phyloP scores from a whole-genome alignment of 2,113 vertebrate genomes.

The Oceanites oceanicus region DNA sequence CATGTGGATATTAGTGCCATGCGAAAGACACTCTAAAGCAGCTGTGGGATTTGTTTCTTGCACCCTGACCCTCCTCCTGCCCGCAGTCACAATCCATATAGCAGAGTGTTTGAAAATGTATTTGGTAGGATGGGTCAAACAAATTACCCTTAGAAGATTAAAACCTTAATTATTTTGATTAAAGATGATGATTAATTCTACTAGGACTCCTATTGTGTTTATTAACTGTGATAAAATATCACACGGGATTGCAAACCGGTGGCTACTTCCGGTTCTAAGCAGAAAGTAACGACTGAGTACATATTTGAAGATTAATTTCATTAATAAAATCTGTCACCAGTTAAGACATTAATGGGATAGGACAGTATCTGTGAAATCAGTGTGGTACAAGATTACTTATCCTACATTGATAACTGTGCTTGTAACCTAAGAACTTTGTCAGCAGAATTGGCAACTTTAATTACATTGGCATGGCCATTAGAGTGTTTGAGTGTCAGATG shows the following conservation, averaged over 20 bases:
- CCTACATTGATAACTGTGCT: slow-evolving; percentile 19
- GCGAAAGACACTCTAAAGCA: not conserved
- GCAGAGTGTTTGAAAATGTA: not conserved
- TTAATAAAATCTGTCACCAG: slow-evolving; percentile 17
- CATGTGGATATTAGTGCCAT: not conserved
- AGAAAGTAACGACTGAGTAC: slow-evolving; percentile 25
- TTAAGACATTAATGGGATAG: not conserved
- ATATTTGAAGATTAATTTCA: slow-evolving; percentile 22
- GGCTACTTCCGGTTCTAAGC: not conserved
- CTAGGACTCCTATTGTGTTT: not conserved
- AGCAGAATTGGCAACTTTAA: slow-evolving; percentile 49
- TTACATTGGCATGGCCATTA: slow-evolving; percentile 28
- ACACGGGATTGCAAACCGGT: not conserved
- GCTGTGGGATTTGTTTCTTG: not conserved
- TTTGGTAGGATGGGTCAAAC: slow-evolving; percentile 42
- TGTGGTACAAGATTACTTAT: not conserved
- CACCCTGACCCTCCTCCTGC: not conserved
- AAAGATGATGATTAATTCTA: slow-evolving; percentile 30
- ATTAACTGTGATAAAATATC: slow-evolving; percentile 37
- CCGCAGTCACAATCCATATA: not conserved
- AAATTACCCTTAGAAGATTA: slow-evolving; percentile 65
- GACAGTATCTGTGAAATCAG: not conserved
- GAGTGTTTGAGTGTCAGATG: not conserved
- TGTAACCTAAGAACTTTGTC: slow-evolving; percentile 44
- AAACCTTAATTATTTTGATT: slow-evolving; percentile 58